Percentiles rank a stretch among this genome's conserved stretches.
phyloP scores from a whole-genome alignment of 1,140 invertebrate genomes.

The Lasaia peninsularis region DNA sequence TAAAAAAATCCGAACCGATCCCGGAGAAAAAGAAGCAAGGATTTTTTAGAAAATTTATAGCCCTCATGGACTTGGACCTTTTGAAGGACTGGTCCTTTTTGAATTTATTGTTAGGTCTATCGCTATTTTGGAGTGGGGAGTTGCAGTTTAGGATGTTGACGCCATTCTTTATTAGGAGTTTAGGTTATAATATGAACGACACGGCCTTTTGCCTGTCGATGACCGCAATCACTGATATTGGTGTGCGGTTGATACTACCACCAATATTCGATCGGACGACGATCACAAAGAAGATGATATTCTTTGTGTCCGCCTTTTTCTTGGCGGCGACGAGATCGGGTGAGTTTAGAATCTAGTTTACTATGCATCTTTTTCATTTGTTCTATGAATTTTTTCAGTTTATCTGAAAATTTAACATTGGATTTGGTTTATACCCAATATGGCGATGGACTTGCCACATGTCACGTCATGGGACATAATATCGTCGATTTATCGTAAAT shows the following conservation, averaged over 20 bases:
- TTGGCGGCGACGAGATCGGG: conserved; percentile 84
- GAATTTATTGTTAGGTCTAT: conserved; percentile 83
- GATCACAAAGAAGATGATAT: conserved; percentile 83
- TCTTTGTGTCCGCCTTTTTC: conserved; percentile 82
- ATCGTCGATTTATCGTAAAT: too few species aligned
- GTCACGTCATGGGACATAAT: too few species aligned
- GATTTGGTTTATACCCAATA: too few species aligned
- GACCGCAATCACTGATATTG: conserved; percentile 84
- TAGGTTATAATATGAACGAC: conserved; percentile 82
- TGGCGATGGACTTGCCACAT: too few species aligned
- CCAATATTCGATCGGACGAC: conserved; percentile 83
- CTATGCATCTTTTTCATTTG: too few species aligned
- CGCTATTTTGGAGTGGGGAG: conserved; percentile 85
- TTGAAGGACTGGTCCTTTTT: conserved; percentile 82
- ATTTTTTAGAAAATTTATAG: conserved; percentile 76
- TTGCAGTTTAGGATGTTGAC: conserved; percentile 87
- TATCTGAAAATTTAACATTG: too few species aligned
- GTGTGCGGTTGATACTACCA: conserved; percentile 83
- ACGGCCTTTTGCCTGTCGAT: conserved; percentile 84
- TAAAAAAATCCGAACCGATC: conserved; percentile 59
- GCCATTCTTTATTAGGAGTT: conserved; percentile 83
- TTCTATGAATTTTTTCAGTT: too few species aligned
- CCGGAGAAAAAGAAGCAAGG: conserved; percentile 62
- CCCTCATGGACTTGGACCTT: conserved; percentile 81
- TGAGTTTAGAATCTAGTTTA: too few species aligned